Evolutionary conservation across 2,113 vertebrate genomes (phyloP).

Genomic region (Octodon degus): DNA sequence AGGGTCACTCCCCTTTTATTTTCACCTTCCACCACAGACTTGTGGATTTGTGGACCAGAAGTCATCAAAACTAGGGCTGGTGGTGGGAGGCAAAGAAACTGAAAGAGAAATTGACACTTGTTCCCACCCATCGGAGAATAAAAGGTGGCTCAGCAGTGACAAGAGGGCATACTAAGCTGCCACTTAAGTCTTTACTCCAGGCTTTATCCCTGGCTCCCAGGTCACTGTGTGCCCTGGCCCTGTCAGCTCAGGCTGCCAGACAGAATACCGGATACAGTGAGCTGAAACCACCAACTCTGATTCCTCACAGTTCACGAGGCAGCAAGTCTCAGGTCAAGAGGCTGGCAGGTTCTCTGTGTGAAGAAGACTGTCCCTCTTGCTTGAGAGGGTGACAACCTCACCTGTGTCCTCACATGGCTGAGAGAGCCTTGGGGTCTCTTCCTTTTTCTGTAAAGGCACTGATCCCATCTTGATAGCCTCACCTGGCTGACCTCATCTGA

Average conservation of each 20-base stretch:
- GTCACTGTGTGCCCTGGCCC: too few relatives aligned
- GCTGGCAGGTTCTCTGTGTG: neutral
- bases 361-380: neutral
- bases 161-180: too few relatives aligned
- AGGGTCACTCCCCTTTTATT: too few relatives aligned
- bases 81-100: too few relatives aligned
- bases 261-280: accelerated
- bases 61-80: too few relatives aligned
- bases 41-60: too few relatives aligned
- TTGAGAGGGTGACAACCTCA: neutral
- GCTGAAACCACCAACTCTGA: neutral
- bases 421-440: neutral
- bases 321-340: neutral
- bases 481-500: neutral
- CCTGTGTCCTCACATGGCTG: neutral
- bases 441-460: neutral
- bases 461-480: too few relatives aligned
- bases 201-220: neutral
- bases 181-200: neutral
- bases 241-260: neutral
- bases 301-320: neutral
- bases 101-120: too few relatives aligned
- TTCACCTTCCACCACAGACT: too few relatives aligned
- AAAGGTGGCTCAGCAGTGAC: too few relatives aligned
- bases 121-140: too few relatives aligned